Evolutionary conservation across 2,888 invertebrate genomes (phyloP), one percentile per base, ranked within the genome.

Genomic region (Molorchus minor): DNA sequence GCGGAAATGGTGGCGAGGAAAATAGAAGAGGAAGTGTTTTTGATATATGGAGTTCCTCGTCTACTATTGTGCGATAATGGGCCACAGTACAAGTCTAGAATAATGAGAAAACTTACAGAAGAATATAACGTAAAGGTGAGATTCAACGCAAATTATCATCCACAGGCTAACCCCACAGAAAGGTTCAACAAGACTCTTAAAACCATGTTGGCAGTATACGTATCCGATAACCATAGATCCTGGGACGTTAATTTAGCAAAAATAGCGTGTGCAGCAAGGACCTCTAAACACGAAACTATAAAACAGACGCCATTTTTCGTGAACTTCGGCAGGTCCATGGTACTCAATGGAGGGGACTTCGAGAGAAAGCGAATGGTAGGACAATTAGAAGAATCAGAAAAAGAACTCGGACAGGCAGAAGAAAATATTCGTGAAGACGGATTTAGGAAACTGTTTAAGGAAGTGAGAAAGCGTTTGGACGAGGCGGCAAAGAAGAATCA

Each of bases 131-230:
- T 30, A 29, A 13, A 13, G 10, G 15, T 57, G 4, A 15, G 25
- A n/a, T 58, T 20, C 19, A 58, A 58, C 33, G 38, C 54, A 1
- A 45, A 55, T 40, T 55, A 55, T 33, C 54, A 55, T 19, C 46
- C 58, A 7, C 21, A 41, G 7, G 54, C 55, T n/a, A 55, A 58
- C 30, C 54, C 47, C 10, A 58, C 54, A 4, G 58, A 58, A 38
- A 43, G 75, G 75, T 51, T 16, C 72, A 5, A 62, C 64, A 0
- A 75, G 72, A 36, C 46, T 0, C 12, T 77, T 2, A 73, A 75
- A 47, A 72, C 72, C 0, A 73, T 77, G 70, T 63, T 76, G 0
- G 20, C 67, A 0, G 46, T 70, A 2, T 75, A 67, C 43, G 62
- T 74, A 0, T 40, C 19, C 0, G 58, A 63, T 0, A 63, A 71